Base-by-base conservation (phyloP, 1,140 invertebrate species). In the Harlomillsia oculata region DNA sequence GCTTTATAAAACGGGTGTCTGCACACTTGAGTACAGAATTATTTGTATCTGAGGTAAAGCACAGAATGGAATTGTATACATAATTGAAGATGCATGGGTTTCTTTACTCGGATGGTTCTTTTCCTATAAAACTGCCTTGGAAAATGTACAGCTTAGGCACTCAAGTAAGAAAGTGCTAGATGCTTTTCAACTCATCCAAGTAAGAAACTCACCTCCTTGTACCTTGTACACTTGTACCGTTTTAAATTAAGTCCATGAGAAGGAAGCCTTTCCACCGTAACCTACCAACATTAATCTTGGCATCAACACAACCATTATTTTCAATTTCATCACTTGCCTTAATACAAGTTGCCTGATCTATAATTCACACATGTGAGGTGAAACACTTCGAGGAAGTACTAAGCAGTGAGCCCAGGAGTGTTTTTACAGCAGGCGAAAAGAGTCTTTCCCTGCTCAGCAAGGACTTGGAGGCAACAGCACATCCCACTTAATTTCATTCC, bases 291-390 rank as follows among this genome's bases (percentile, higher is more conserved):
- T 56, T 56, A 56, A 56, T 56, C 54, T 50, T n/a, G 25, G 29
- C 46, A 56, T 49, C 54, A 56, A 36, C 54, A 56, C 16, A 46
- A 46, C 45, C 54, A 56, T 56, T 56, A 56, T 50, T 56, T 56
- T 56, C 37, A 49, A 56, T 56, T 56, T 50, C 54, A 56, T 56
- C 54, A 56, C 54, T 56, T 50, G 25, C 46, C 46, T 56, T 23
- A 51, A 51, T 21, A 51, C 23, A 21, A 4, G 30, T 36, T 36
- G 34, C 21, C 32, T 34, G 40, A 36, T 23, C 45, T 39, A 56
- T 56, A 56, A 56, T 41, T 56, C 54, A 44, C 26, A 46, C 41
- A 44, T 23, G 34, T 39, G 39, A 41, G 39, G 28, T 53, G 28
- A 41, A 44, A 23, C 16, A 52, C 21, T 26, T 11, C 37, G 20